Conservation (phyloP, 2,888 invertebrate species). For the Temnothorax rugatulus region DNA sequence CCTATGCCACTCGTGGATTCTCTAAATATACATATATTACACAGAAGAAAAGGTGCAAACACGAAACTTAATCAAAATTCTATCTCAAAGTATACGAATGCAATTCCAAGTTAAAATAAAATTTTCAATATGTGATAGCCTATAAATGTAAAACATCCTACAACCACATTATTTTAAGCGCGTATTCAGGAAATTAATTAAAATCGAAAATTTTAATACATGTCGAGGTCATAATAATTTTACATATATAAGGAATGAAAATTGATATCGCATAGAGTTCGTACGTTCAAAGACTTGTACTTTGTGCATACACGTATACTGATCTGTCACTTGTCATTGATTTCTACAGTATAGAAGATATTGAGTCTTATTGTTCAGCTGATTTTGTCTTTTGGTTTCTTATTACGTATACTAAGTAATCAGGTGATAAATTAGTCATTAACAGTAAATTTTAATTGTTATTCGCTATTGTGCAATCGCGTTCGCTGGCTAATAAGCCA, state of each 20-base stretch:
- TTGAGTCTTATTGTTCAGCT: background rate
- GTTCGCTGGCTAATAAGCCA: background rate
- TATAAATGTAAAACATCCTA: background rate
- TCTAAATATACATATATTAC: background rate
- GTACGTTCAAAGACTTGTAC: background rate
- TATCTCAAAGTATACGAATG: background rate
- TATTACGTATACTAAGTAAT: background rate
- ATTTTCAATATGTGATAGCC: background rate
- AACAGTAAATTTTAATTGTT: background rate
- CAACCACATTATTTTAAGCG: background rate
- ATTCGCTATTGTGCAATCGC: background rate
- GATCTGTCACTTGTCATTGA: background rate
- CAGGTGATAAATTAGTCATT: background rate
- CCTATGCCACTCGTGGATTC: background rate
- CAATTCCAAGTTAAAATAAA: background rate
- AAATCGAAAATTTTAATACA: background rate
- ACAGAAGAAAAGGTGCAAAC: background rate
- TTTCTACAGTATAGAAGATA: background rate
- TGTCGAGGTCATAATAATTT: background rate
- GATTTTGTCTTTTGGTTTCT: background rate
- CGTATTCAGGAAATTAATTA: background rate
- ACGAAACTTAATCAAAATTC: background rate
- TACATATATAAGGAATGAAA: background rate
- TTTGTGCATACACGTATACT: background rate
- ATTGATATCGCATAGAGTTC: background rate